phyloP scores from a whole-genome alignment of 1,140 invertebrate genomes.

The Gryllus bimaculatus region DNA sequence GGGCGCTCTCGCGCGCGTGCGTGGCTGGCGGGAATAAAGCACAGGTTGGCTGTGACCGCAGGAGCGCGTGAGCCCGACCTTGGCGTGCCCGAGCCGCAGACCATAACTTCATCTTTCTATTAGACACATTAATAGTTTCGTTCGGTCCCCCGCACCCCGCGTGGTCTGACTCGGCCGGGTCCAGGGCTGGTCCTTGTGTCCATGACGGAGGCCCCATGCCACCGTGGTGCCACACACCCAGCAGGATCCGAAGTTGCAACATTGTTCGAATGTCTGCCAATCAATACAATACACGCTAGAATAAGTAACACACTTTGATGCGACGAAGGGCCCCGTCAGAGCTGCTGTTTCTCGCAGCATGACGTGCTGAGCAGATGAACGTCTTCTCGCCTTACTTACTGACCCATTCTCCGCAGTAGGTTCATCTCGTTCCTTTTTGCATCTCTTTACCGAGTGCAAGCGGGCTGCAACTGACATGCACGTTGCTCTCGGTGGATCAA shows the following conservation, averaged over 20 bases:
- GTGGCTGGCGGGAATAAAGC: background rate
- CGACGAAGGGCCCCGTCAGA: background rate
- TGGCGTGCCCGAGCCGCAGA: background rate
- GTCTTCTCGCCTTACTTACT: no score
- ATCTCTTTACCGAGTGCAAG: no score
- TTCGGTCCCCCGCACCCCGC: background rate
- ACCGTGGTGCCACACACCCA: background rate
- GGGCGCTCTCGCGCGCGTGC: background rate
- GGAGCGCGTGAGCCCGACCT: background rate
- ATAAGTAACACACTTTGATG: background rate
- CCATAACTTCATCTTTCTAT: slow-evolving; percentile 1
- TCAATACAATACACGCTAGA: background rate
- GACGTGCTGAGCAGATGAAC: no score
- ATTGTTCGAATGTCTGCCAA: background rate
- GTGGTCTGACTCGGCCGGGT: no score
- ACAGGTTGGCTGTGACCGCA: background rate
- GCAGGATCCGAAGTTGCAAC: background rate
- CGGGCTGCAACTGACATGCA: no score
- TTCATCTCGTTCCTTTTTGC: no score
- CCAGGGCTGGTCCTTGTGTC: no score
- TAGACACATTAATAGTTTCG: slow-evolving; percentile 1
- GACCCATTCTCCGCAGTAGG: no score
- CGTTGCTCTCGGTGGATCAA: no score
- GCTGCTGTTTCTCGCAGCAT: no score
- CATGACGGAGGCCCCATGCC: no score